Evolutionary conservation across 2,797 vertebrate species (phyloP), one percentile per base, ranked within the genome.

Genomic region (Poeciliopsis turneri): DNA sequence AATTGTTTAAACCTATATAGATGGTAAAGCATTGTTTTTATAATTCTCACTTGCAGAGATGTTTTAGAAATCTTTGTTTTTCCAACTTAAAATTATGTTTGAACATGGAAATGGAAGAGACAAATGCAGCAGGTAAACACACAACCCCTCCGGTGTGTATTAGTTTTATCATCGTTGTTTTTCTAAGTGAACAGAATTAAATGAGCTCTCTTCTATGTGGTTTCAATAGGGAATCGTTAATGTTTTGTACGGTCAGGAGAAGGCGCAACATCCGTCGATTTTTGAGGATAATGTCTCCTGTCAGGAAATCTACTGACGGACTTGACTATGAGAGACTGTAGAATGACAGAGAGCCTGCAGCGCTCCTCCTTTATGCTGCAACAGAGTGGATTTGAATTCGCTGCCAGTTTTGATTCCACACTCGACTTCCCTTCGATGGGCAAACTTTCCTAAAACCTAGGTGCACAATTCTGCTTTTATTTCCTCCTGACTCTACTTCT

Each of bases 321-420:
- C 82, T 87, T 39, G 87, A 90, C 87, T 84, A 86, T 61, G 87
- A 83, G 89, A 87, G 85, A 85, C 39, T 78, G 83, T 71, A 49
- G 84, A 78, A 90, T 45, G 87, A 87, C 80, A 83, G 85, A 81
- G 45, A 81, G 87, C 92, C 91, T 72, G 87, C 76, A 85, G 94
- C 88, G 15, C 61, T 85, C 87, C 79, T 88, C 66, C 86, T 86
- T 87, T 80, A 78, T 77, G 81, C 92, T 80, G 81, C 87, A 87
- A 90, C 88, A 83, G 84, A 88, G 88, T 80, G 87, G 88, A 88
- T 91, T 87, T 92, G 91, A 89, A 90, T 89, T 75, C 30, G 47
- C 90, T 93, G 93, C 90, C 93, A 90, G 84, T 81, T 92, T 69
- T 83, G 82, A 88, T 93, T 89, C 90, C 87, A 90, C 92, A 86